phyloP scores from a whole-genome alignment of 2,888 invertebrate species.

The Agonum fuliginosum region DNA sequence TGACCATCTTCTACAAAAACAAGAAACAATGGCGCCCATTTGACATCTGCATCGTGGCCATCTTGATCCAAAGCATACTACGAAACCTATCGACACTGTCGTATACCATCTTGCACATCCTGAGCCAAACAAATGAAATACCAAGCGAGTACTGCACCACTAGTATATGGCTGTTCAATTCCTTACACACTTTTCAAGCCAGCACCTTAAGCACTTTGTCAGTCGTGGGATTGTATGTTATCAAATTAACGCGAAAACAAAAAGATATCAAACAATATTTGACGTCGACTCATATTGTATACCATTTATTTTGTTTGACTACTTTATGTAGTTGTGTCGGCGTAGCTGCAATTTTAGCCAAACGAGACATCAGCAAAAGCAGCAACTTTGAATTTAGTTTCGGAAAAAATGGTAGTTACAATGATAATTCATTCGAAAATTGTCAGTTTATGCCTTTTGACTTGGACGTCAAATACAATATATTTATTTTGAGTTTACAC shows the following conservation, averaged over 20 bases:
- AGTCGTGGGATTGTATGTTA: conserved; percentile 72
- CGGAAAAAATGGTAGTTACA: conserved; percentile 40
- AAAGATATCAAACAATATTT: conserved; percentile 70
- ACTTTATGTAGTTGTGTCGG: conserved; percentile 75
- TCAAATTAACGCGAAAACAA: conserved; percentile 69
- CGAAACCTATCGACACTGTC: conserved; percentile 71
- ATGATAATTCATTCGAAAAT: conserved; percentile 63
- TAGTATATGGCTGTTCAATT: conserved; percentile 74
- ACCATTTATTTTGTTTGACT: conserved; percentile 74
- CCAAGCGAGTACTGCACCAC: conserved; percentile 71
- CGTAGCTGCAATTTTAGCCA: conserved; percentile 74
- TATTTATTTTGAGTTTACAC: conserved; percentile 75
- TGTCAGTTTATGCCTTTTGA: conserved; percentile 74
- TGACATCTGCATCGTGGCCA: conserved; percentile 74
- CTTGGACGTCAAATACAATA: conserved; percentile 73
- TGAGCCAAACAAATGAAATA: conserved; percentile 63
- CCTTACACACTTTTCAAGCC: conserved; percentile 75
- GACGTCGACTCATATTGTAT: conserved; percentile 72
- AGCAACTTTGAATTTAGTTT: conserved; percentile 58
- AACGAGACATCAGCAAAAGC: conserved; percentile 62
- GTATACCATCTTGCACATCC: conserved; percentile 69
- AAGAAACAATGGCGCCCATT: conserved; percentile 74
- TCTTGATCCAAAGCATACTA: conserved; percentile 71
- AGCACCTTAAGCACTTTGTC: conserved; percentile 74
- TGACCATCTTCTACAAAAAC: conserved; percentile 74